These are phyloP conservation scores for Conus ventricosus DNA, from an alignment of 1,140 invertebrate species.

Conservation along the genomic window DNA sequence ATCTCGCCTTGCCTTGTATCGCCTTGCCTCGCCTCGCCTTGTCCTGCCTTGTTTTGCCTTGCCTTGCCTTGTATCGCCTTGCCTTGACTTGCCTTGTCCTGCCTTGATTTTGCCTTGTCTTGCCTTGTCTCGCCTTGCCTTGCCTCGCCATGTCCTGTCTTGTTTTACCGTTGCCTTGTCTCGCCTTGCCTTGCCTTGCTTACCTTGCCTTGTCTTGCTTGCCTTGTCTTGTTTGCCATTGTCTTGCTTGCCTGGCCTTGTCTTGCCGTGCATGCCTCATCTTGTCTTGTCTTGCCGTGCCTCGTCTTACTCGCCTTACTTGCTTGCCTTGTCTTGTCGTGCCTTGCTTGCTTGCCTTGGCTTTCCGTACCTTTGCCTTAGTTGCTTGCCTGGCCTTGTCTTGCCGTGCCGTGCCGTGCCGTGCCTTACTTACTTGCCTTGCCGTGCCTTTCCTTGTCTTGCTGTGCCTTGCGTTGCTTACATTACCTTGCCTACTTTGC, in stretches of 20 bases:
- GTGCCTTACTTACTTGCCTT: too few relatives aligned
- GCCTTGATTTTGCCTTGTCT: background rate
- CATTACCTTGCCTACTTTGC: background rate
- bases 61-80: background rate
- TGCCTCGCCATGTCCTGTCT: too few relatives aligned
- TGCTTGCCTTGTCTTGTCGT: background rate
- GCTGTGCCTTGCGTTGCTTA: background rate
- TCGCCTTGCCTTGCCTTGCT: too few relatives aligned
- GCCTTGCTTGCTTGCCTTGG: background rate
- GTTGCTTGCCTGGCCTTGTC: background rate
- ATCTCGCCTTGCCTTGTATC: background rate
- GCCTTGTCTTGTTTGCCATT: background rate
- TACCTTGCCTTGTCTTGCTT: background rate
- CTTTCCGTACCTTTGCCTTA: background rate
- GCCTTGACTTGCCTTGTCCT: too few relatives aligned
- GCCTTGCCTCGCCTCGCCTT: too few relatives aligned
- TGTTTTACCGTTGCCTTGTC: background rate
- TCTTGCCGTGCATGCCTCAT: background rate
- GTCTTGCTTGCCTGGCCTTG: background rate
- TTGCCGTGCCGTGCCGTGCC: too few relatives aligned
- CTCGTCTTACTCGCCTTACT: too few relatives aligned
- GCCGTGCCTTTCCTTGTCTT: too few relatives aligned
- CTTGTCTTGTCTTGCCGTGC: background rate
- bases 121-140: background rate
- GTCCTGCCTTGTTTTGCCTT: too few relatives aligned